phyloP scores from a whole-genome alignment of 1,140 invertebrate species.

The Monomorium pharaonis region DNA sequence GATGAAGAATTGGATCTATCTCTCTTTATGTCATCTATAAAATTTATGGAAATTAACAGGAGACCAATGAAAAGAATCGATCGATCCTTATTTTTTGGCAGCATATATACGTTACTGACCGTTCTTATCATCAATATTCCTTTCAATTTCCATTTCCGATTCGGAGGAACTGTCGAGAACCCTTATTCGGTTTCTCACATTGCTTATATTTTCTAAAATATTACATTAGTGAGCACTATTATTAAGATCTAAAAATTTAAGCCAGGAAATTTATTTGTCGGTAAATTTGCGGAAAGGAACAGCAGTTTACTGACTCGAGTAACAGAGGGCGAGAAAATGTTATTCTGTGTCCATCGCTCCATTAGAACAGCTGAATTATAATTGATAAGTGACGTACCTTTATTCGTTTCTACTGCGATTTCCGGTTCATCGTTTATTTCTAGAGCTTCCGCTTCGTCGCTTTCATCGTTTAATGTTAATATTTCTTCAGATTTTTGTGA shows the following conservation, averaged over 20 bases:
- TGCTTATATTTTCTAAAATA: conserved; percentile 14
- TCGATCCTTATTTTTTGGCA: neutral
- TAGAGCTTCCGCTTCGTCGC: neutral
- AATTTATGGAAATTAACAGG: neutral
- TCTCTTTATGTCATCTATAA: conserved; percentile 73
- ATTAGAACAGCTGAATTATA: neutral
- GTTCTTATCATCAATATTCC: conserved; percentile 2
- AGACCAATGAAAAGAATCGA: neutral
- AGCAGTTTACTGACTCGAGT: neutral
- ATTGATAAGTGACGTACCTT: conserved; percentile 22
- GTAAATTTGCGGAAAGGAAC: conserved; percentile 26
- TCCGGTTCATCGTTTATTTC: neutral
- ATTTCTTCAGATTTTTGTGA: neutral
- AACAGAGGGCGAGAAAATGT: conserved; percentile 57
- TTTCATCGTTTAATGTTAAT: neutral
- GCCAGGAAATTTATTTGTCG: neutral
- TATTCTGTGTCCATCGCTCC: neutral
- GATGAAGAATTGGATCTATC: conserved; percentile 72
- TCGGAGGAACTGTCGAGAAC: conserved; percentile 63
- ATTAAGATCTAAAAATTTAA: neutral
- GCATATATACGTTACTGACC: conserved; percentile 44
- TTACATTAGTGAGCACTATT: neutral
- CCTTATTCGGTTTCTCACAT: conserved; percentile 32
- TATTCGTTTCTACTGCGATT: neutral
- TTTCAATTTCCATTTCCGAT: conserved; percentile 69